These are phyloP conservation scores for Phortica variegata DNA, from an alignment of 1,140 invertebrate genomes.

Conservation along the genomic window DNA sequence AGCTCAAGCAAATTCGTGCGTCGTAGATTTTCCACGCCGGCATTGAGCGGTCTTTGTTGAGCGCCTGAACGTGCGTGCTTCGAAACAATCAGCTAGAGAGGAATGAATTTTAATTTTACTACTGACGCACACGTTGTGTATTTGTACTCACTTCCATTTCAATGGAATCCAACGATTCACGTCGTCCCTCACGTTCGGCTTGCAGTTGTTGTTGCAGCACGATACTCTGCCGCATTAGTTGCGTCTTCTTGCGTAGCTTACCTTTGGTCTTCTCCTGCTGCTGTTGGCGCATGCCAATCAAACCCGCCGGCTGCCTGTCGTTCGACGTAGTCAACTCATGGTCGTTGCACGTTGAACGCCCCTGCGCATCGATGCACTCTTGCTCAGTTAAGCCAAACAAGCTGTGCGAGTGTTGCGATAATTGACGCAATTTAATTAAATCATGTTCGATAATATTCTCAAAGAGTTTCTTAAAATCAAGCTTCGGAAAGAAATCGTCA, in stretches of 20 bases:
- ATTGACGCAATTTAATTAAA: conserved; percentile 55
- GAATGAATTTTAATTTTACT: too few relatives aligned
- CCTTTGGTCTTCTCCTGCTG: conserved; percentile 34
- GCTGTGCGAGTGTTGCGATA: conserved; percentile 30
- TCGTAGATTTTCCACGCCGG: conserved; percentile 59
- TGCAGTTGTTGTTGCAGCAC: conserved; percentile 43
- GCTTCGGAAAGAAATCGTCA: conserved; percentile 66
- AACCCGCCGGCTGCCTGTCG: conserved; percentile 6
- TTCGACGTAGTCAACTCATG: background rate
- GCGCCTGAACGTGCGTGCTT: conserved; percentile 19
- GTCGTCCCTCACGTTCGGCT: conserved; percentile 25
- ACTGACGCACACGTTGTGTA: too few relatives aligned
- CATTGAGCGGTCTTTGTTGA: conserved; percentile 29
- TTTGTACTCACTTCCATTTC: conserved; percentile 57
- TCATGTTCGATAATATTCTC: conserved; percentile 62
- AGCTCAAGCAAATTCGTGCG: conserved; percentile 65
- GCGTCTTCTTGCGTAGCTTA: conserved; percentile 34
- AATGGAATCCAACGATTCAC: conserved; percentile 42
- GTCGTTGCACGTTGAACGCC: conserved; percentile 5
- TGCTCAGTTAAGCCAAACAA: conserved; percentile 1
- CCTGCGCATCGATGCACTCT: background rate
- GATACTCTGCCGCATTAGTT: conserved; percentile 43
- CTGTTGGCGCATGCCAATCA: conserved; percentile 36
- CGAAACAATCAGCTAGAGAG: too few relatives aligned
- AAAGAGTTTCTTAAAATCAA: conserved; percentile 66